These are phyloP conservation scores for Pygoscelis antarcticus DNA, from an alignment of 2,113 vertebrate species.

Conservation along the genomic window DNA sequence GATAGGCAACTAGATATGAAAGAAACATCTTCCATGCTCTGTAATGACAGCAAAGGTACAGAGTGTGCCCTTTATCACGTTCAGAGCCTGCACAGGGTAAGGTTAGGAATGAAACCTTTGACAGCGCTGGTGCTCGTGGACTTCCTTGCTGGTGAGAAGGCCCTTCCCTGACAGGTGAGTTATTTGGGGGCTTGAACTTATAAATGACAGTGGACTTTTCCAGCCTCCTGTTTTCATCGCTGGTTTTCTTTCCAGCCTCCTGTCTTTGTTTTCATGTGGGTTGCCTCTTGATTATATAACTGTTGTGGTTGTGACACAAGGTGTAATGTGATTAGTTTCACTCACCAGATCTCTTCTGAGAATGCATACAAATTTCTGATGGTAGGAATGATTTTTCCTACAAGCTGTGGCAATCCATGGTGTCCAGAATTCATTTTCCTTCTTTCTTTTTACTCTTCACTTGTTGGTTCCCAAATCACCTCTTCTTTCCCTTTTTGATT, in stretches of 20 bases:
- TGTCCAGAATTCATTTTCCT: not conserved
- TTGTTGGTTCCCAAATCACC: not conserved
- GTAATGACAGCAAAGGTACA: not conserved
- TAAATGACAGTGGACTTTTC: not conserved
- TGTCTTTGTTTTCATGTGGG: not conserved
- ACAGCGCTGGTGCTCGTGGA: fast-evolving
- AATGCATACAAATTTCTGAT: not conserved
- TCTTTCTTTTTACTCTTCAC: not conserved
- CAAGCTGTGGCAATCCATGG: not conserved
- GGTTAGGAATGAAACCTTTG: not conserved
- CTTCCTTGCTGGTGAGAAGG: not conserved
- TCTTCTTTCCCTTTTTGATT: not conserved
- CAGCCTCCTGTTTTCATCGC: not conserved
- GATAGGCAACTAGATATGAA: not conserved
- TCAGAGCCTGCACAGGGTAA: not conserved
- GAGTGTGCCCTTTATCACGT: not conserved
- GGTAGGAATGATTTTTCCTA: not conserved
- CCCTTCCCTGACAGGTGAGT: not conserved
- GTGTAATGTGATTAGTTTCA: not conserved
- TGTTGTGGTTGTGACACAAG: not conserved
- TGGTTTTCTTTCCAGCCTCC: not conserved
- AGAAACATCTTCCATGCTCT: not conserved
- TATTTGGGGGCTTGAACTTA: not conserved
- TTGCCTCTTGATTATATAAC: not conserved
- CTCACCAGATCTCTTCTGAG: not conserved